phyloP scores from a whole-genome alignment of 2,888 invertebrate genomes.

The Eupithecia tripunctaria region DNA sequence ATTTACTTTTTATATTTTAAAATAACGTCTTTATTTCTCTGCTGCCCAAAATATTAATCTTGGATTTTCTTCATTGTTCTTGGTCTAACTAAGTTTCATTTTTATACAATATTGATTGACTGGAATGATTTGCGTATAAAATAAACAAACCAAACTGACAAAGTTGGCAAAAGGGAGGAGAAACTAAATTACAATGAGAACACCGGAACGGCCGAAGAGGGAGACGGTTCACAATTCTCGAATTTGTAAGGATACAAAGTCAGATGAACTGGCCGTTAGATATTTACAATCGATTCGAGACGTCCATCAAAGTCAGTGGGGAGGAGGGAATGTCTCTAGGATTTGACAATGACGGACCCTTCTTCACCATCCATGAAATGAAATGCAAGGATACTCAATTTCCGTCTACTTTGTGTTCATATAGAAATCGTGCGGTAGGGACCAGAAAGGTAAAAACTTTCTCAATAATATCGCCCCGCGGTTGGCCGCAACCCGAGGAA shows the following conservation, averaged over 20 bases:
- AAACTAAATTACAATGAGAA: conserved; percentile 10
- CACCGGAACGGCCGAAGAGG: conserved; percentile 12
- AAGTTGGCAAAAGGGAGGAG: background rate
- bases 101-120: background rate
- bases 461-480: conserved; percentile 53
- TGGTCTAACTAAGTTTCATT: background rate
- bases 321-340: conserved; percentile 44
- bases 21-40: background rate
- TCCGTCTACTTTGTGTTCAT: conserved; percentile 59
- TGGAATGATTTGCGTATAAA: background rate
- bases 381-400: conserved; percentile 71
- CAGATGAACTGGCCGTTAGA: conserved; percentile 37
- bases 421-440: conserved; percentile 47
- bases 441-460: conserved; percentile 63
- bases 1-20: background rate
- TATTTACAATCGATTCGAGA: conserved; percentile 48
- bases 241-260: conserved; percentile 25
- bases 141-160: background rate
- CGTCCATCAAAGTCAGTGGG: conserved; percentile 48
- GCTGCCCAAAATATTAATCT: background rate
- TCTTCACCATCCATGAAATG: conserved; percentile 57
- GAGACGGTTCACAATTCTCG: conserved; percentile 20
- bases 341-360: conserved; percentile 53
- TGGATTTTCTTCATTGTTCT: background rate
- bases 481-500: conserved; percentile 46